Base-by-base conservation (phyloP, 2,113 vertebrate genomes). In the Sceloporus undulatus region DNA sequence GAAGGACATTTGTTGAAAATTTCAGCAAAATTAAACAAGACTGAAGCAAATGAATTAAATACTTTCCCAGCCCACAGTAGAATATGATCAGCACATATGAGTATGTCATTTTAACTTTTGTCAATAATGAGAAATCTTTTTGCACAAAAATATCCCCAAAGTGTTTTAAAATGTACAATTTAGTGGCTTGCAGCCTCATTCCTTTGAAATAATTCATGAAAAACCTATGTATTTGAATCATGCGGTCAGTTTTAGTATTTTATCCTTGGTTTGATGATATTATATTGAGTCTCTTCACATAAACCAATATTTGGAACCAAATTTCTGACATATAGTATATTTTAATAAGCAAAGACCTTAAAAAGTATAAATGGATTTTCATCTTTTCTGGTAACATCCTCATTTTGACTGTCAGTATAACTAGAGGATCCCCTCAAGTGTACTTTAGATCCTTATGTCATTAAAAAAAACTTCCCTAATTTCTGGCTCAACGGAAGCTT, bases 111-210 rank as follows among this genome's bases (percentile, higher is more conserved):
- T 59, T 62, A 79, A 59, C 9, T n/a, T 23, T 74, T 65, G 27
- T 25, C 79, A 82, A 62, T 16, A 87, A 4, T 42, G 25, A 81
- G 16, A 62, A 74, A n/a, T 81, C 23, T 81, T 16, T 80, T 40
- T 62, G 19, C 59, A 65, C 3, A n/a, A 74, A 75, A 74, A 2
- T 8, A 82, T 82, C 54, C 70, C 68, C 16, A 2, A 65, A 21
- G 79, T 65, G 56, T n/a, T 82, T 75, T 82, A 52, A 74, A 81
- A 62, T 75, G 16, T 82, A 27, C 80, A 59, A 82, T 87, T 87
- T 87, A 75, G 54, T n/a, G 25, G 38, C 9, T 54, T 59, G 34
- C 68, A 73, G 34, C 34, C 29, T 54, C 52, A 21, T 73, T 59
- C 9, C 75, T 21, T 59, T 59, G 78, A 80, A 87, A 87, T 74